These are phyloP conservation scores for Odontocolon sp. DNA, from an alignment of 2,888 invertebrate species.

Conservation along the genomic window DNA sequence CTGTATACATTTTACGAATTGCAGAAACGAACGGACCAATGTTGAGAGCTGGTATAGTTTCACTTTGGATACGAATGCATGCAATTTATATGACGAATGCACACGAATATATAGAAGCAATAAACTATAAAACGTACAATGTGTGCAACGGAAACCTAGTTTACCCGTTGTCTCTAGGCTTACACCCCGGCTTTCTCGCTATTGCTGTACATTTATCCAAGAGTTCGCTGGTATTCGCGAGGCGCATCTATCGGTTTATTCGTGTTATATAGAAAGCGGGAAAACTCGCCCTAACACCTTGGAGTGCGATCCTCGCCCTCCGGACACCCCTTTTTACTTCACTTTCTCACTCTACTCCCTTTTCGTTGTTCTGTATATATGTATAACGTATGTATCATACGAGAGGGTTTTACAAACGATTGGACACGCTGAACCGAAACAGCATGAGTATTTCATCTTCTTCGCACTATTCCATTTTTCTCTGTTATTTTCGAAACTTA, in stretches of 20 bases:
- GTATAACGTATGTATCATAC: slow-evolving; percentile 16
- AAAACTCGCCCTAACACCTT: slow-evolving; percentile 30
- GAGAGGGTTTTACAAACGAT: slow-evolving; percentile 63
- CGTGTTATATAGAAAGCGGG: slow-evolving; percentile 62
- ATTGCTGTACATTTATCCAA: neutral
- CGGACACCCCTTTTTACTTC: neutral
- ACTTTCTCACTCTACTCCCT: neutral
- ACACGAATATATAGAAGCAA: slow-evolving; percentile 66
- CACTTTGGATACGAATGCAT: slow-evolving; percentile 27
- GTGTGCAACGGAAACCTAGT: neutral
- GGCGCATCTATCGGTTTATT: slow-evolving; percentile 51
- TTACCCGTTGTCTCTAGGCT: neutral
- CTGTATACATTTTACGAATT: too few species aligned
- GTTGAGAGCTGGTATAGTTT: too few species aligned
- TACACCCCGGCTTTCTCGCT: neutral
- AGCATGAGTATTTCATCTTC: too few species aligned
- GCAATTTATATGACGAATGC: slow-evolving; percentile 64
- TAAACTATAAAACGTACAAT: slow-evolving; percentile 59
- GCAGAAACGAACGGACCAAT: too few species aligned
- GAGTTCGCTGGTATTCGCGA: neutral
- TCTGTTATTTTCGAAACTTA: slow-evolving; percentile 8
- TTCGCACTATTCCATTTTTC: slow-evolving; percentile 29
- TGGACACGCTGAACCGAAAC: too few species aligned
- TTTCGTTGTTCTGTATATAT: too few species aligned
- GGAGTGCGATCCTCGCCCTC: neutral